phyloP scores from a whole-genome alignment of 2,888 invertebrate species.

The Limenitis camilla region DNA sequence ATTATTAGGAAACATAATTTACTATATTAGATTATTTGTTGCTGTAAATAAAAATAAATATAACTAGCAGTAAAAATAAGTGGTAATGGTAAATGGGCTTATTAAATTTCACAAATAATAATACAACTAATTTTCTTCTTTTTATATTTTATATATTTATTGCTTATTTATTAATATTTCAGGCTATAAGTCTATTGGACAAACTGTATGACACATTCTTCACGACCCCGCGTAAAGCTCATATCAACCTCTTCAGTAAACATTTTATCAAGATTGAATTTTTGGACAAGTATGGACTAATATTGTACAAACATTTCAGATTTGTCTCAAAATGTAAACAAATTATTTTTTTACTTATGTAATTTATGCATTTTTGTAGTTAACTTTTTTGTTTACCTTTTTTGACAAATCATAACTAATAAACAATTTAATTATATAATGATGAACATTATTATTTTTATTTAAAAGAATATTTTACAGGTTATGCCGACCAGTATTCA shows the following conservation, averaged over 20 bases:
- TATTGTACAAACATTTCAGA: constrained; percentile 31
- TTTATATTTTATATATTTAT: constrained; percentile 44
- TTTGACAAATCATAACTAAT: no score
- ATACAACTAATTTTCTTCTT: constrained; percentile 1
- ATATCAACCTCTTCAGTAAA: constrained; percentile 77
- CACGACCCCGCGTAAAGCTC: constrained; percentile 70
- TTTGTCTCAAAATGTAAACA: neutral
- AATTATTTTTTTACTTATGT: neutral
- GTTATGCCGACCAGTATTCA: constrained; percentile 76
- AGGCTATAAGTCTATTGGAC: constrained; percentile 78
- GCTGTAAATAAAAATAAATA: no score
- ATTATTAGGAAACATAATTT: no score
- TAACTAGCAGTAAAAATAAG: no score
- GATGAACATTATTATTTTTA: no score
- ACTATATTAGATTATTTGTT: no score
- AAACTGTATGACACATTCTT: constrained; percentile 77
- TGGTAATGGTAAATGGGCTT: neutral
- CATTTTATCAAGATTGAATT: constrained; percentile 84
- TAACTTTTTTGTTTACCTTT: no score
- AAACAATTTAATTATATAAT: no score
- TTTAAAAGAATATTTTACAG: constrained; percentile 39
- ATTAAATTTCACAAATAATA: constrained; percentile 1
- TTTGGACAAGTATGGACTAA: constrained; percentile 74
- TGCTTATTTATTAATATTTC: constrained; percentile 67
- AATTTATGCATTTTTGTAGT: no score